Evolutionary conservation across 2,888 invertebrate genomes (phyloP).

Genomic region (Adela reaumurella): DNA sequence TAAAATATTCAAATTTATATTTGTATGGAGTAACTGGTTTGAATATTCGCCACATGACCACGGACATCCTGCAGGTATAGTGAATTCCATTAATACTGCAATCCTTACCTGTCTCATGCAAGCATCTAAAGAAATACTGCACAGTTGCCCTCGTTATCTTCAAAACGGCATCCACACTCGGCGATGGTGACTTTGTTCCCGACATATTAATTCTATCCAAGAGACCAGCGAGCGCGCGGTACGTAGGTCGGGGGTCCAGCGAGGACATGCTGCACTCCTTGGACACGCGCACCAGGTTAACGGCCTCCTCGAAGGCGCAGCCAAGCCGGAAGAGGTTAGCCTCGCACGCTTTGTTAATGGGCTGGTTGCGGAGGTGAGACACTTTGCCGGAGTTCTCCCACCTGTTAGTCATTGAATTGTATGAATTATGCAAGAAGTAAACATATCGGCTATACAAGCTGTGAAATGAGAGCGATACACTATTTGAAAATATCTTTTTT

Average conservation of each 20-base stretch:
- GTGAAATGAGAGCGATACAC: no score
- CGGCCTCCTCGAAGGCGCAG: constrained; percentile 22
- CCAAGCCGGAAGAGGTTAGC: constrained; percentile 24
- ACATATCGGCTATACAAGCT: no score
- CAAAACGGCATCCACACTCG: constrained; percentile 62
- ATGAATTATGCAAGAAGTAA: background rate
- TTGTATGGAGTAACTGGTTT: no score
- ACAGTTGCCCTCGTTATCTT: constrained; percentile 69
- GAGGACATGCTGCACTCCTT: constrained; percentile 19
- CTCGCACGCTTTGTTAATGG: constrained; percentile 33
- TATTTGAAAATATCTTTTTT: background rate
- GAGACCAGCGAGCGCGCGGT: constrained; percentile 40
- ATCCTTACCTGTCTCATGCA: constrained; percentile 61
- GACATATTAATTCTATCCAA: constrained; percentile 64
- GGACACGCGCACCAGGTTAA: constrained; percentile 21
- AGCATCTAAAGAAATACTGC: constrained; percentile 73
- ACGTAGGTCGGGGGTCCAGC: constrained; percentile 28
- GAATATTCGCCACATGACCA: no score
- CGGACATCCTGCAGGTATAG: no score
- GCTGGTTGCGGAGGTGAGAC: constrained; percentile 27
- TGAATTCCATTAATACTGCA: no score
- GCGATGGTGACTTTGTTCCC: constrained; percentile 52
- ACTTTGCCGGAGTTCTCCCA: constrained; percentile 60
- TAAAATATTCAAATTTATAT: no score
- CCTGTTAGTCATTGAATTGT: constrained; percentile 27